A percentile compares a stretch with the other conserved stretches of the same genome.
Evolutionary conservation across 2,797 vertebrate species (phyloP).

Genomic region (Percopsis omiscomaycus): DNA sequence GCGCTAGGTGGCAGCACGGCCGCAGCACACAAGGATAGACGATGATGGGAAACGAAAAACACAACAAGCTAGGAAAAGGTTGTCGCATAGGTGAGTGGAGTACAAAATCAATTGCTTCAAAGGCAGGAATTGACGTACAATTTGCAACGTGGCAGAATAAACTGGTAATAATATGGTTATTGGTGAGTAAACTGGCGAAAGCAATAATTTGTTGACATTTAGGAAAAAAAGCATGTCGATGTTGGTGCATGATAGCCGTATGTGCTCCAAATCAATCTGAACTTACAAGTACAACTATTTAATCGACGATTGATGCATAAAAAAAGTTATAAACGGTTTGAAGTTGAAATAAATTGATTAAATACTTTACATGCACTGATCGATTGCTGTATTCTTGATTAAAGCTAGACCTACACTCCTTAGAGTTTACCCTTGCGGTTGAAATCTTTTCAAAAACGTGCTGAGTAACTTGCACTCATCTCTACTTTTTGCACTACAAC

Average conservation of each 20-base stretch:
- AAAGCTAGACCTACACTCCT: no score
- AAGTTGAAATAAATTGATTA: background rate
- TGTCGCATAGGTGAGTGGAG: constrained; percentile 52
- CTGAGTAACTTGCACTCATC: no score
- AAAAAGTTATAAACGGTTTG: background rate
- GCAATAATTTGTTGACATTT: background rate
- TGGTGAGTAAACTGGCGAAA: background rate
- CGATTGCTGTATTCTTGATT: no score
- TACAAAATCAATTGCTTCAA: background rate
- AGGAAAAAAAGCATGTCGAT: background rate
- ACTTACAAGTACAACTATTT: background rate
- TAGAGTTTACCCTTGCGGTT: no score
- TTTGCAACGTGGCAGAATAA: background rate
- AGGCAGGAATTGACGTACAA: rapidly evolving
- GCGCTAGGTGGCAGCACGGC: constrained; percentile 53
- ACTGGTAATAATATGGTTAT: rapidly evolving
- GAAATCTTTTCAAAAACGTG: no score
- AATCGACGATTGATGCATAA: background rate
- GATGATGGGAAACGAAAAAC: background rate
- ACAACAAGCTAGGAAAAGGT: constrained; percentile 41
- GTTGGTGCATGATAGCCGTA: constrained; percentile 18
- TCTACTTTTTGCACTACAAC: no score
- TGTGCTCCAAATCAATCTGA: background rate
- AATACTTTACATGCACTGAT: no score
- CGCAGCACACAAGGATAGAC: background rate